A percentile compares a stretch with the other conserved stretches of the same genome.
phyloP scores from a whole-genome alignment of 2,888 invertebrate genomes.

The Galerucella calmariensis region DNA sequence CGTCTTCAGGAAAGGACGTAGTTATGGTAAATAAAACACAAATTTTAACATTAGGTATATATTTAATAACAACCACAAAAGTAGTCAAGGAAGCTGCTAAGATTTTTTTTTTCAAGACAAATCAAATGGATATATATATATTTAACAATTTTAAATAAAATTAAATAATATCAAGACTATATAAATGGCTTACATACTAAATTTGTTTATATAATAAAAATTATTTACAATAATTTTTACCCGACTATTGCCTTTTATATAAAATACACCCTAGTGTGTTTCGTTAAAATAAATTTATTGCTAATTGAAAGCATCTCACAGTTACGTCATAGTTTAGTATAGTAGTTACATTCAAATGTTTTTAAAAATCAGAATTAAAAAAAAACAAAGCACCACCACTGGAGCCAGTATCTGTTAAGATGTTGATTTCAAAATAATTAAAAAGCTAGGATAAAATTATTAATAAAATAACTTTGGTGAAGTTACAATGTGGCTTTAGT shows the following conservation, averaged over 20 bases:
- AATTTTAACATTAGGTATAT: conserved; percentile 29
- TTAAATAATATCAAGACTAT: conserved; percentile 4
- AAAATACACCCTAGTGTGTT: neutral
- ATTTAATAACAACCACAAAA: conserved; percentile 35
- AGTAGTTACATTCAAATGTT: too few relatives aligned
- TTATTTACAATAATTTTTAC: conserved; percentile 4
- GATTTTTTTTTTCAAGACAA: conserved; percentile 14
- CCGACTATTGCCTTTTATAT: too few relatives aligned
- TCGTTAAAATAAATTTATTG: conserved; percentile 7
- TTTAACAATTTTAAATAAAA: conserved; percentile 3
- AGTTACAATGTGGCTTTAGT: too few relatives aligned
- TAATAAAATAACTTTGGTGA: too few relatives aligned
- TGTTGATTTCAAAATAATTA: too few relatives aligned
- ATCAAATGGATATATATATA: conserved; percentile 19
- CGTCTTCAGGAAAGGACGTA: neutral
- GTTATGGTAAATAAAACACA: conserved; percentile 6
- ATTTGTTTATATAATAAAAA: conserved; percentile 1
- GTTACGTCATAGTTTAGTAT: too few relatives aligned
- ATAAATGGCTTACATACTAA: neutral
- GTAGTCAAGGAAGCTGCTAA: conserved; percentile 37
- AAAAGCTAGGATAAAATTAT: too few relatives aligned
- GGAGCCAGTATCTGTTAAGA: too few relatives aligned
- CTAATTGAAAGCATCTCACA: conserved; percentile 4
- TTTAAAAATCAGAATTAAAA: too few relatives aligned
- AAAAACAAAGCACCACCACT: too few relatives aligned